Evolutionary conservation across 2,888 invertebrate species (phyloP).

Genomic region (Phyto melanocephala): DNA sequence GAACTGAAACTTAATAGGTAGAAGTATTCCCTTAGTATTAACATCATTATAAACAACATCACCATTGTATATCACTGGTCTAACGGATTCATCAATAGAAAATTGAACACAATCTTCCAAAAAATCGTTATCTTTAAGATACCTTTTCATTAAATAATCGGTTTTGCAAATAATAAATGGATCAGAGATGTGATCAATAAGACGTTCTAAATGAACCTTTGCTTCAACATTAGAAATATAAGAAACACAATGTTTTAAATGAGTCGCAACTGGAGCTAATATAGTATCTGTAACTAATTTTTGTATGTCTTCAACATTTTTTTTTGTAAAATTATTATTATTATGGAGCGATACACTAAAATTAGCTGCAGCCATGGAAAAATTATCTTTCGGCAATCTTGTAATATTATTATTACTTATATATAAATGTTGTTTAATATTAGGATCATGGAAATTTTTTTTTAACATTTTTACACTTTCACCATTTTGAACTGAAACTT

Average conservation of each 20-base stretch:
- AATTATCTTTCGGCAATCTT: too few species aligned
- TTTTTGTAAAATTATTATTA: background rate
- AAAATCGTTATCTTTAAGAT: background rate
- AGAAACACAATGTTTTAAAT: background rate
- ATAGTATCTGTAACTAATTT: conserved; percentile 1
- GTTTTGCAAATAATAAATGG: background rate
- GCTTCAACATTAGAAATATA: background rate
- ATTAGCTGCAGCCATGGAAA: background rate
- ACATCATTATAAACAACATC: background rate
- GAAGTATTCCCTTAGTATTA: background rate
- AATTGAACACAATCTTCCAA: background rate
- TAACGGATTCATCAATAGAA: background rate
- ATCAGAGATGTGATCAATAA: background rate
- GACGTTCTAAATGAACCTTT: background rate
- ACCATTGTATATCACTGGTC: background rate
- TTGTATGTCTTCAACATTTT: background rate
- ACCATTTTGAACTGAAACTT: too few species aligned
- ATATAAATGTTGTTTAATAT: too few species aligned
- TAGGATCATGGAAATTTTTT: too few species aligned
- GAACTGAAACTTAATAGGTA: background rate
- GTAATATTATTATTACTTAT: too few species aligned
- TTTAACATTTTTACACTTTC: too few species aligned
- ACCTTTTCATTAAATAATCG: background rate
- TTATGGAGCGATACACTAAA: conserved; percentile 12
- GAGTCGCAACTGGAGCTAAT: background rate